These are phyloP conservation scores for Zaprionus nigranus DNA, from an alignment of 1,140 invertebrate species.

Conservation along the genomic window DNA sequence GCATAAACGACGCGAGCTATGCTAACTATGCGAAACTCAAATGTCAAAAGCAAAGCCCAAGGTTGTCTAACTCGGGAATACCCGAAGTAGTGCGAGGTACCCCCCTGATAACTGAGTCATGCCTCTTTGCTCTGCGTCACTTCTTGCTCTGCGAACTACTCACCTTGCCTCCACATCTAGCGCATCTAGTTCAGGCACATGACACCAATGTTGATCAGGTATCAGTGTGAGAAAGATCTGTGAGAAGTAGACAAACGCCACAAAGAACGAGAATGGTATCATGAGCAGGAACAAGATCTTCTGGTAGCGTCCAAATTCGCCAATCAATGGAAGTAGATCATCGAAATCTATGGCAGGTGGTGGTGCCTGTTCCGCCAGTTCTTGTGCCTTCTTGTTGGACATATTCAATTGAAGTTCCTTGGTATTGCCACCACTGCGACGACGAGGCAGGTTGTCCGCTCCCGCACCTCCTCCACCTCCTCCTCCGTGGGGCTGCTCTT, in stretches of 20 bases:
- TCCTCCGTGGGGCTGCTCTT: conserved; percentile 43
- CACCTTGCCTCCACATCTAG: conserved; percentile 89
- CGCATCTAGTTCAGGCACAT: conserved; percentile 88
- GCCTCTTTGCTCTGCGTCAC: not conserved
- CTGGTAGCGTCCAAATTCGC: conserved; percentile 95
- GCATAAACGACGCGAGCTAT: not conserved
- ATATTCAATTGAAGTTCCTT: conserved; percentile 69
- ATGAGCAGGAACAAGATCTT: conserved; percentile 93
- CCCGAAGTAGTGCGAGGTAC: conserved; percentile 8
- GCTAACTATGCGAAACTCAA: too few relatives aligned
- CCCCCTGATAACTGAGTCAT: not conserved
- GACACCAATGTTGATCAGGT: conserved; percentile 92
- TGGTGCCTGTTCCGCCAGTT: not conserved
- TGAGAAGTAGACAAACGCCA: conserved; percentile 93
- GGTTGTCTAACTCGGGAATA: conserved; percentile 36
- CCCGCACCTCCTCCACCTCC: conserved; percentile 37
- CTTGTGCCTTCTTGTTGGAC: conserved; percentile 48
- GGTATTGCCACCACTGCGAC: conserved; percentile 73
- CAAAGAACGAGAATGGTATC: conserved; percentile 93
- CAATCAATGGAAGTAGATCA: conserved; percentile 92
- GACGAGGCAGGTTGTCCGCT: conserved; percentile 54
- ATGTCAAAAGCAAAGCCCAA: too few relatives aligned
- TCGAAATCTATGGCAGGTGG: conserved; percentile 89
- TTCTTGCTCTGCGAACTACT: too few relatives aligned
- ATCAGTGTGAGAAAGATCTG: conserved; percentile 94